Evolutionary conservation across 2,797 vertebrate genomes (phyloP), one percentile per base, ranked within the genome.

Genomic region (Anguilla obscura): DNA sequence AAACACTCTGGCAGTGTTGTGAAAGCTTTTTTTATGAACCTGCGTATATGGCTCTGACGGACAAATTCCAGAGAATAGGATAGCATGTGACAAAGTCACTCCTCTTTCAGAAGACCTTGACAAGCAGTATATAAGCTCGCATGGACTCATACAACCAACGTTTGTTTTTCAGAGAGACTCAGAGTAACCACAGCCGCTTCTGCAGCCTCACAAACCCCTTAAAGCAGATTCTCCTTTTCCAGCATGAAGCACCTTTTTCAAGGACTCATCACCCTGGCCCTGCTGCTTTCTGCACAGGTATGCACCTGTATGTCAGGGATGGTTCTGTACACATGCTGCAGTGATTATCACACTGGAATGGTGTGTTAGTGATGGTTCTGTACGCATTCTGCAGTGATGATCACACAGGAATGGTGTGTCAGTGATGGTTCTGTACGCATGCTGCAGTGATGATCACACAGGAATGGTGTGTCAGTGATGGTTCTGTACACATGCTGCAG

Each of bases 231-330:
- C 50, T 4, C 0, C 8, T 36, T 88, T 71, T 63, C n/a, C 89
- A 91, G 12, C 71, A 94, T 93, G 94, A 93, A 91, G 90, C 85
- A 30, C 4, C 33, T 52, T 14, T 3, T 36, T 90, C 18, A 91
- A 60, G 87, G 40, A 52, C 8, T 92, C 71, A 87, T 30, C 69
- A 18, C 86, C 0, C 21, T 94, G 89, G 85, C 85, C 56, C 83
- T 94, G 88, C 50, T 93, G 90, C 21, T 84, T 16, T 74, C 71
- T 21, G 16, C n/a, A 74, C 87, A 93, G 94, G 94, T 95, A 93
- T 4, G 40, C 14, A 76, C 18, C 45, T n/a, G 16, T 18, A 33
- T 80, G 3, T 27, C 3, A 66, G 1, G 30, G 0, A 83, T 74
- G 69, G 8, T 3, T 74, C 60, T 66, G 24, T 66, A 66, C 60